These are phyloP conservation scores for Lochmaea capreae DNA, from an alignment of 2,888 invertebrate genomes.

Conservation along the genomic window DNA sequence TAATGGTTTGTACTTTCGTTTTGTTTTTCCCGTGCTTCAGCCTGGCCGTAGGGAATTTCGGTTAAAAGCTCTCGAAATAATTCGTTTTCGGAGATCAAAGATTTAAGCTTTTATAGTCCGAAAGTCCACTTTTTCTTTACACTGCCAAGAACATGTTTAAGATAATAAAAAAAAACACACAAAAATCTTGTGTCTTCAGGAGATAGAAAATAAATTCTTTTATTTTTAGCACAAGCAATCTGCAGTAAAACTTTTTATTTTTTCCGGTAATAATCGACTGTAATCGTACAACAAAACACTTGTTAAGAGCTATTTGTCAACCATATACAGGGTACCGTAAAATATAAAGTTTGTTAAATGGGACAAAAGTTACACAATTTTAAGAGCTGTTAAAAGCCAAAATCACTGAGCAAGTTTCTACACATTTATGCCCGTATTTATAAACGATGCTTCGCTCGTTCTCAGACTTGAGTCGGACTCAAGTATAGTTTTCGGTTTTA, in stretches of 20 bases:
- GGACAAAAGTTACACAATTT: no score
- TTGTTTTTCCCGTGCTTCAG: neutral
- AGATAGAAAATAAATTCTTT: neutral
- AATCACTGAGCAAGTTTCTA: no score
- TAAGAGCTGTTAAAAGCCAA: no score
- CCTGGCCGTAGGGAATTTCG: neutral
- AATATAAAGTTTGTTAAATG: no score
- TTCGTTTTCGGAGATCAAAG: slow-evolving; percentile 4
- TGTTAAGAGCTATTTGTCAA: no score
- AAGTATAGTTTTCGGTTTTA: no score
- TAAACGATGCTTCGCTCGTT: no score
- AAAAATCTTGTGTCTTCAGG: neutral
- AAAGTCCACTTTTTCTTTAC: neutral
- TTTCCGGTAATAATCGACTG: neutral
- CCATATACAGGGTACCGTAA: no score
- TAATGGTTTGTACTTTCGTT: neutral
- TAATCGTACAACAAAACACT: no score
- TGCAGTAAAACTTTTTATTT: neutral
- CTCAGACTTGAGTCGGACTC: no score
- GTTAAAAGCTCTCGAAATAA: neutral
- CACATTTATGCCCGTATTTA: no score
- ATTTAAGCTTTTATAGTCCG: neutral
- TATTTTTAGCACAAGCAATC: neutral
- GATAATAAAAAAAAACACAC: neutral
- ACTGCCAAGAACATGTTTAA: slow-evolving; percentile 1